Percentiles rank a stretch among this genome's conserved stretches.
Evolutionary conservation across 2,797 vertebrate species (phyloP).

Genomic region (Sphenopsis melanotis): DNA sequence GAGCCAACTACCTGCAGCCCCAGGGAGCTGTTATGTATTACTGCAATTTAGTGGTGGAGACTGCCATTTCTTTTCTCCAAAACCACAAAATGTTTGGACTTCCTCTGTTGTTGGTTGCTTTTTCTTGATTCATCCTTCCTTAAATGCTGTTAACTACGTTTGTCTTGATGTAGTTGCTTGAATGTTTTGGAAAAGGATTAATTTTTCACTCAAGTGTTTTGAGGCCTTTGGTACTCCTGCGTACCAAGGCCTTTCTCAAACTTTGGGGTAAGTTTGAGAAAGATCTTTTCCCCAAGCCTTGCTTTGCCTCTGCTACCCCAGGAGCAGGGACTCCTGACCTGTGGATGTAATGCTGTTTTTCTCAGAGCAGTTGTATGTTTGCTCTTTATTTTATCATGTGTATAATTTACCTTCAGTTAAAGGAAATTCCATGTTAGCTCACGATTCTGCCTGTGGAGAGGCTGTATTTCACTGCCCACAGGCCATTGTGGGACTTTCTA

Average conservation of each 20-base stretch:
- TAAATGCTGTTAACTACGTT: background rate
- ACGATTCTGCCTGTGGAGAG: background rate
- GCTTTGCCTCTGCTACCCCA: background rate
- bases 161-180: background rate
- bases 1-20: background rate
- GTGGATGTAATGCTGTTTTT: background rate
- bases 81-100: background rate
- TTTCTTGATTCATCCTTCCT: background rate
- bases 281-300: background rate
- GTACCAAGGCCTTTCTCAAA: too few relatives aligned
- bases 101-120: rapidly evolving
- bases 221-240: background rate
- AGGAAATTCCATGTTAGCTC: background rate
- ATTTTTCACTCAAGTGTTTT: background rate
- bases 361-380: background rate
- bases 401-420: background rate
- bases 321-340: background rate
- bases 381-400: background rate
- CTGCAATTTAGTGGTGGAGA: background rate
- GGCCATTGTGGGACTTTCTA: background rate
- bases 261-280: background rate
- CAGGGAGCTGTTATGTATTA: background rate
- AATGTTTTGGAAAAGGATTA: background rate
- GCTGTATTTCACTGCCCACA: background rate
- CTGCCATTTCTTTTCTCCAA: background rate